Conservation (phyloP, 1,140 invertebrate species). For the Aphaenogaster ashmeadi region DNA sequence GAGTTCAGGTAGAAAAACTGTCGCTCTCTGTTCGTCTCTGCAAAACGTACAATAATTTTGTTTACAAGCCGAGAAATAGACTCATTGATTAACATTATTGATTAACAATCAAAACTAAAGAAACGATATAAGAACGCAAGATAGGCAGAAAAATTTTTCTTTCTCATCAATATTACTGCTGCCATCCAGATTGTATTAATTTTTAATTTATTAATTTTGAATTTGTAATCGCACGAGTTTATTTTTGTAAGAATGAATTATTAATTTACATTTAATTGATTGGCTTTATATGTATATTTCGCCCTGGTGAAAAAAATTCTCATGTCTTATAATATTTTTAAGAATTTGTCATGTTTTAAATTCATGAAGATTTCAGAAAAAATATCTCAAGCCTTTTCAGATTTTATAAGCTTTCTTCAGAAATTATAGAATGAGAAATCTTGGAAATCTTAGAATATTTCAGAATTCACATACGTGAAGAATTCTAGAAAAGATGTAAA, state of each 20-base stretch:
- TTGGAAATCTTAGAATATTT: no score
- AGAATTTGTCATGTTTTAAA: no score
- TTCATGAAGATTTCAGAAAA: no score
- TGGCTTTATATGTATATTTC: no score
- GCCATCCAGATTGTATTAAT: background rate
- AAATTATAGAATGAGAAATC: background rate
- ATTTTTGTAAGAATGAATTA: background rate
- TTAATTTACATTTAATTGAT: background rate
- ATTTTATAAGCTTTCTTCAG: no score
- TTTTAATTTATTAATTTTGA: background rate
- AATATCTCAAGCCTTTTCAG: no score
- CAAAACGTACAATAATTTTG: background rate
- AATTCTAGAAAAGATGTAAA: no score
- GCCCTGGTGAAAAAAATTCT: no score
- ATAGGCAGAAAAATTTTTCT: background rate
- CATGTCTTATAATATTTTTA: no score
- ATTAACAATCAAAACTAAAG: background rate
- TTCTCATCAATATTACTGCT: background rate
- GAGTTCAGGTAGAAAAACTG: conserved; percentile 89
- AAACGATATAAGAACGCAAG: background rate
- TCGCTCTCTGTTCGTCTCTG: background rate
- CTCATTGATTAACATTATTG: background rate
- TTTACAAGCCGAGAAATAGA: background rate
- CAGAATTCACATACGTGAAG: no score
- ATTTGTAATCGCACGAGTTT: background rate